Evolutionary conservation across 2,888 invertebrate genomes (phyloP).

Genomic region (Polydrusus tereticollis): DNA sequence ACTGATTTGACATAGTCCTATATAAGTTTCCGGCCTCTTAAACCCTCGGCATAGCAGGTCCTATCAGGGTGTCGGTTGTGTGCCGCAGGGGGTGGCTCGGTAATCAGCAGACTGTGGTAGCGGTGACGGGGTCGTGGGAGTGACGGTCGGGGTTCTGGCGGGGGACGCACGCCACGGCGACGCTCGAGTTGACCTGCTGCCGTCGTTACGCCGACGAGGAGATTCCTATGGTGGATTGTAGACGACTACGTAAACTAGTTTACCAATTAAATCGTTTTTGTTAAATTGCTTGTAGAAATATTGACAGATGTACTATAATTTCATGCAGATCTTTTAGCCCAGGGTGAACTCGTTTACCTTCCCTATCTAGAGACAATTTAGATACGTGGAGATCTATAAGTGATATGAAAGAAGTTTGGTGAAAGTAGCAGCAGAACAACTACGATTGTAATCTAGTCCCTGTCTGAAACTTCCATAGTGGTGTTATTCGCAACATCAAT

Average conservation of each 20-base stretch:
- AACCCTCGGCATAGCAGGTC: constrained; percentile 13
- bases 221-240: constrained; percentile 24
- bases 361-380: too few relatives aligned
- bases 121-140: constrained; percentile 44
- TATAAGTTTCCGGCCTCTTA: constrained; percentile 37
- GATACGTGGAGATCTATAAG: too few relatives aligned
- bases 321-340: too few relatives aligned
- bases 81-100: constrained; percentile 50
- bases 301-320: too few relatives aligned
- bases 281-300: too few relatives aligned
- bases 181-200: constrained; percentile 67
- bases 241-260: neutral
- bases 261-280: too few relatives aligned
- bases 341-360: too few relatives aligned
- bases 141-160: constrained; percentile 21
- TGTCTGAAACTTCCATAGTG: too few relatives aligned
- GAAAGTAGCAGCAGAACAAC: too few relatives aligned
- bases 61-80: constrained; percentile 47
- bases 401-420: too few relatives aligned
- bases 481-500: neutral
- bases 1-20: too few relatives aligned
- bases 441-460: too few relatives aligned
- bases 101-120: constrained; percentile 52
- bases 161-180: constrained; percentile 61
- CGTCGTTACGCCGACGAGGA: constrained; percentile 49